Evolutionary conservation across 2,797 vertebrate species (phyloP).

Genomic region (Pterois miles): DNA sequence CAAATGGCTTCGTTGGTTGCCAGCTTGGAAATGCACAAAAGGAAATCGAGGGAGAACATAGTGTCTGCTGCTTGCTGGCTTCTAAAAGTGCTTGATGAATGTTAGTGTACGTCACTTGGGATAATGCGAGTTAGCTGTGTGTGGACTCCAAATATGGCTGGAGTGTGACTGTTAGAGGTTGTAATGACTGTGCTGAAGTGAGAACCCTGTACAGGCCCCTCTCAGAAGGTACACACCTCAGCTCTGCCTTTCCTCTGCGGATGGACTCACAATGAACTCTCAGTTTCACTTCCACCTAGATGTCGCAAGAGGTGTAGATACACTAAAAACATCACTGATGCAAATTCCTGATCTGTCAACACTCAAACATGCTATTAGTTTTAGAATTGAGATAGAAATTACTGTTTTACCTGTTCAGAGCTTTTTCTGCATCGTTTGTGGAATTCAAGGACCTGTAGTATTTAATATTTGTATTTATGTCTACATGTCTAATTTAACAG

Average conservation of each 20-base stretch:
- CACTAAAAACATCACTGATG: slow-evolving; percentile 33
- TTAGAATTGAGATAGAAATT: not conserved
- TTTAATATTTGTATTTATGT: not conserved
- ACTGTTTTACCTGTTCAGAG: not conserved
- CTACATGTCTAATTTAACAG: slow-evolving; percentile 13
- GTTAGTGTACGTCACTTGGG: slow-evolving; percentile 84
- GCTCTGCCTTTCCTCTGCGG: slow-evolving; percentile 77
- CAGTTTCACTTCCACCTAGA: slow-evolving; percentile 72
- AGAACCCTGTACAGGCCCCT: slow-evolving; percentile 75
- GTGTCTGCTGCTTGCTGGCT: slow-evolving; percentile 80
- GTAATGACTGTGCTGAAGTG: slow-evolving; percentile 76
- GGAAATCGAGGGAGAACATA: slow-evolving; percentile 82
- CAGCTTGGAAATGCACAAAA: slow-evolving; percentile 86
- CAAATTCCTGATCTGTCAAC: slow-evolving; percentile 18
- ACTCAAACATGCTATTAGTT: not conserved
- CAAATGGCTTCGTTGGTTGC: slow-evolving; percentile 83
- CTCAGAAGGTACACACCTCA: slow-evolving; percentile 77
- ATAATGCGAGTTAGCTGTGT: slow-evolving; percentile 82
- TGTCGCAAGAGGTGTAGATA: slow-evolving; percentile 46
- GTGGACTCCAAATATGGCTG: slow-evolving; percentile 84
- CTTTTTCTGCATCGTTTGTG: not conserved
- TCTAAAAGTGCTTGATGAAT: slow-evolving; percentile 83
- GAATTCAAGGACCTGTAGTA: slow-evolving; percentile 1
- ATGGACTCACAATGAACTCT: slow-evolving; percentile 79
- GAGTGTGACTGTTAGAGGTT: slow-evolving; percentile 79